A percentile compares a stretch with the other conserved stretches of the same genome.
phyloP scores from a whole-genome alignment of 2,888 invertebrate species.

The Tinea semifulvella region DNA sequence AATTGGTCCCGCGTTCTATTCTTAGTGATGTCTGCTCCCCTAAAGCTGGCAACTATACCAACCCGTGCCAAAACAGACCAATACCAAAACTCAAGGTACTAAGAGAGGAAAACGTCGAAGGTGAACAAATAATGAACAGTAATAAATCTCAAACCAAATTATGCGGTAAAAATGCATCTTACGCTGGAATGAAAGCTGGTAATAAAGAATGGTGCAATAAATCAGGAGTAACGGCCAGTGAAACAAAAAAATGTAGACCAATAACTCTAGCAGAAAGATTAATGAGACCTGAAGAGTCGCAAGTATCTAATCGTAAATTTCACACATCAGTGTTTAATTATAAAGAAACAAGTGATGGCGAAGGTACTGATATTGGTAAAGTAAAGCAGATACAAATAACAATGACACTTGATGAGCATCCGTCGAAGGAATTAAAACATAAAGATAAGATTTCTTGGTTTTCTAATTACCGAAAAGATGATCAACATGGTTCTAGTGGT shows the following conservation, averaged over 20 bases:
- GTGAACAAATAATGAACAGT: background rate
- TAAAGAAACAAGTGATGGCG: too few relatives aligned
- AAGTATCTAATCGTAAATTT: too few relatives aligned
- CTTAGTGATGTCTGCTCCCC: background rate
- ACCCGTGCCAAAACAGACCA: background rate
- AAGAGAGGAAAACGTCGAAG: background rate
- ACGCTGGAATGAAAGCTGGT: background rate
- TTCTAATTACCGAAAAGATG: too few relatives aligned
- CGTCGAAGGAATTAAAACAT: too few relatives aligned
- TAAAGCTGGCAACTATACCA: background rate
- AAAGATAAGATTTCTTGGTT: too few relatives aligned
- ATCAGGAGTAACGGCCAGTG: background rate
- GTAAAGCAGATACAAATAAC: too few relatives aligned
- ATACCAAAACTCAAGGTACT: background rate
- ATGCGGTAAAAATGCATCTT: background rate
- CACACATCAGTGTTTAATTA: too few relatives aligned
- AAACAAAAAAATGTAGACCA: background rate
- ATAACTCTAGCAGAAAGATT: background rate
- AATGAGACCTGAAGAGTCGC: background rate
- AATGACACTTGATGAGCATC: too few relatives aligned
- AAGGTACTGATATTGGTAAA: too few relatives aligned
- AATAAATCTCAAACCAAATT: background rate
- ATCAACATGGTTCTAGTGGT: too few relatives aligned
- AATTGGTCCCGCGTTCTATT: background rate
- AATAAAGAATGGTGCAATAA: slow-evolving; percentile 6